Percentiles rank a stretch among this genome's conserved stretches.
Conservation (phyloP, 2,888 invertebrate species). For the Cheilosia vernalis region DNA sequence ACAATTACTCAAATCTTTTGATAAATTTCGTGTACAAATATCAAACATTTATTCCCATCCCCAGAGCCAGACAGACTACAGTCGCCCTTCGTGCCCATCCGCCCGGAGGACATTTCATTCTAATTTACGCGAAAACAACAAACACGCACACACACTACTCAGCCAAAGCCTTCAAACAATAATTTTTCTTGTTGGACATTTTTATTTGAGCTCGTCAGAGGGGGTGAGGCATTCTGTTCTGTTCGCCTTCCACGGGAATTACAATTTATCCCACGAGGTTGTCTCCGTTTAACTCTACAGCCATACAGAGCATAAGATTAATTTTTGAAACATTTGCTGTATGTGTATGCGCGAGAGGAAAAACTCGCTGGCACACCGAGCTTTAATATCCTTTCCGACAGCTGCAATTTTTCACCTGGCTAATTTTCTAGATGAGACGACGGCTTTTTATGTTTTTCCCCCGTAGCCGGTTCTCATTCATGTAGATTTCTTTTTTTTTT, state of each 20-base stretch:
- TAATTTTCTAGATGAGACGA: slow-evolving; percentile 75
- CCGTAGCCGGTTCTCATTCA: background rate
- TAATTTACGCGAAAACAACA: slow-evolving; percentile 48
- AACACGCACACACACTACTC: background rate
- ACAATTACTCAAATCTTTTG: slow-evolving; percentile 71
- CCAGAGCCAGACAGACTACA: slow-evolving; percentile 59
- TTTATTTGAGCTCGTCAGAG: slow-evolving; percentile 57
- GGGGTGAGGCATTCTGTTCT: too few relatives aligned
- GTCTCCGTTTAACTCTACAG: slow-evolving; percentile 65
- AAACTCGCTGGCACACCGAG: slow-evolving; percentile 57
- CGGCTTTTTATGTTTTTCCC: slow-evolving; percentile 59
- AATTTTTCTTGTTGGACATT: slow-evolving; percentile 63
- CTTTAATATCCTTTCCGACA: slow-evolving; percentile 75
- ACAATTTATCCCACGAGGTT: slow-evolving; percentile 64
- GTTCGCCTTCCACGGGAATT: slow-evolving; percentile 26
- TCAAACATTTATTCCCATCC: slow-evolving; percentile 61
- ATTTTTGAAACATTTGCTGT: slow-evolving; percentile 72
- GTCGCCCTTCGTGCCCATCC: background rate
- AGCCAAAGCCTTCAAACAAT: slow-evolving; percentile 41
- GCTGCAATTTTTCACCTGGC: slow-evolving; percentile 76
- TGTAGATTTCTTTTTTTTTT: slow-evolving; percentile 5
- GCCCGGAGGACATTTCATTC: slow-evolving; percentile 56
- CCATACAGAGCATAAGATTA: slow-evolving; percentile 59
- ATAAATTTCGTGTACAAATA: slow-evolving; percentile 66
- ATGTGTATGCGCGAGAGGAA: background rate